Base-by-base conservation (phyloP, 1,140 invertebrate species). In the Pinna nobilis region DNA sequence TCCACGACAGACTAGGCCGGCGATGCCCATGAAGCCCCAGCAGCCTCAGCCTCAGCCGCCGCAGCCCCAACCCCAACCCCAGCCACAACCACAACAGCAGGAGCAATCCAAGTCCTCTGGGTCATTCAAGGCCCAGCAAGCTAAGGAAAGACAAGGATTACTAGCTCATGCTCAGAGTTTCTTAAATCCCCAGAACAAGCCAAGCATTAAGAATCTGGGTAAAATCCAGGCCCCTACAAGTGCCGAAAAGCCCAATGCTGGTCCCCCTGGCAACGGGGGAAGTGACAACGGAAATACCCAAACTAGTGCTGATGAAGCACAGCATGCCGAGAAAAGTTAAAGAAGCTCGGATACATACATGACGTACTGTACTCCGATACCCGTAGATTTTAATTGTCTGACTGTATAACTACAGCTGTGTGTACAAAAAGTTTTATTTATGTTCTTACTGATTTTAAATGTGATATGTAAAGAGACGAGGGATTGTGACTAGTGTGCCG, bases 81-180 rank as follows among this genome's bases (percentile, higher is more conserved):
- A 44, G 28, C 57, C 67, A 25, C 33, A 37, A 39, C 57, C 39
- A 32, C 25, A 30, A n/a, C 61, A 57, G 44, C 28, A 53, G 30
- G 49, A 47, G 41, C 41, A 33, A 4, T 35, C 70, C 33, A 33
- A 33, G 37, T n/a, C 37, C 9, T 23, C 25, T 15, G 18, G 51
- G 30, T 53, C 73, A 13, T 33, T 87, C 18, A 84, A 78, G 63
- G 82, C 80, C 51, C 78, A 80, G 67, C 84, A 86, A 49, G 84
- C 77, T 18, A 79, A 82, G 61, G 79, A 86, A 57, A 75, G 85
- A 35, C 74, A 81, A 55, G 83, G 82, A 23, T 61, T 82, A 20
- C 69, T 87, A 32, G 76, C 76, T 37, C 79, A 82, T 51, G 78
- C 79, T 20, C 77, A 81, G 71, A 85, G 74, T 70, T 87, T 86